Percentiles rank a stretch among this genome's conserved stretches.
phyloP scores from a whole-genome alignment of 2,888 invertebrate species.

The Heteropelma amictum region DNA sequence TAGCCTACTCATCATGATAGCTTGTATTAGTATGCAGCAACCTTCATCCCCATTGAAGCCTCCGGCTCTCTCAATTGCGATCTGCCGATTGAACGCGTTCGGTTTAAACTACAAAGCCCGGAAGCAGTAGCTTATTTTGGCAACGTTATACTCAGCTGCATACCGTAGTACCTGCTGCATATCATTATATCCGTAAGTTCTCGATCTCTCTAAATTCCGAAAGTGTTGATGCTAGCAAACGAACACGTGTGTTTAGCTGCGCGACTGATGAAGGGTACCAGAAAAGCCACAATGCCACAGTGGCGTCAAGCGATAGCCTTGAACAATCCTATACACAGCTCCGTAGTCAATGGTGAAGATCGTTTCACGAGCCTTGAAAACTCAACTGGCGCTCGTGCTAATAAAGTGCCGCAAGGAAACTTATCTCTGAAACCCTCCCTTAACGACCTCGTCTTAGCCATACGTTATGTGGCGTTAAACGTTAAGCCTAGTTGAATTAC shows the following conservation, averaged over 20 bases:
- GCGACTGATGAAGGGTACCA: too few relatives aligned
- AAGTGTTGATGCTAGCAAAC: background rate
- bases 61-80: conserved; percentile 23
- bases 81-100: conserved; percentile 9
- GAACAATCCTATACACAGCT: background rate
- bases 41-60: too few relatives aligned
- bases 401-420: conserved; percentile 10
- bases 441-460: background rate
- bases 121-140: conserved; percentile 55
- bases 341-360: too few relatives aligned
- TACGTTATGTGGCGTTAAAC: conserved; percentile 5
- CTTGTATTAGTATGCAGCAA: too few relatives aligned
- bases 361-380: too few relatives aligned
- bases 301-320: background rate
- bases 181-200: conserved; percentile 14
- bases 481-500: conserved; percentile 45
- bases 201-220: background rate
- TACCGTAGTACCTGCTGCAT: conserved; percentile 5
- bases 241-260: background rate
- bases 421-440: conserved; percentile 20
- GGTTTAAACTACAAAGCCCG: conserved; percentile 29
- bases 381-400: background rate
- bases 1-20: too few relatives aligned
- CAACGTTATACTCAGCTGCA: conserved; percentile 42
- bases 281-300: background rate